Evolutionary conservation across 1,140 invertebrate genomes (phyloP), one percentile per base, ranked within the genome.

Genomic region (Drosophila ananassae): DNA sequence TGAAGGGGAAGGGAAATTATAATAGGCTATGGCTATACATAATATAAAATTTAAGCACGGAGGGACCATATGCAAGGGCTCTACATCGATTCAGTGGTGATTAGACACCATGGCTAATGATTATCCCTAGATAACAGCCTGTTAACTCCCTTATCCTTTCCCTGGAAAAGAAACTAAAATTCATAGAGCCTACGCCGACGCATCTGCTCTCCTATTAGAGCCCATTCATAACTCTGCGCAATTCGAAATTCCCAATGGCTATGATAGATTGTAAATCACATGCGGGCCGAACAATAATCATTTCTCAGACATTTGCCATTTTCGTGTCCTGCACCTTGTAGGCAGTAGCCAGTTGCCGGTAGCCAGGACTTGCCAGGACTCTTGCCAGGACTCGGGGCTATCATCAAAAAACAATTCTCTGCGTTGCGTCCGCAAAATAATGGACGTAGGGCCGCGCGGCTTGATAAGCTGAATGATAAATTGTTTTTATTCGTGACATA

Each of bases 401-500:
- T 87, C 82, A 87, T 87, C 83, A 87, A 87, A 87, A 87, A 87
- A 87, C 82, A 87, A 87, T 87, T 87, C 82, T 68, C 83, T 73
- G 82, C 83, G 69, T 75, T 73, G 83, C 83, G 83, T 89, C 79
- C 79, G 79, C 83, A 87, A 79, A 89, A 89, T 87, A 87, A 87
- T 87, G 83, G 83, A 87, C 83, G 79, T 77, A 83, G 89, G 83
- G 83, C 83, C 79, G 74, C 79, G 76, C 78, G 58, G 74, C 72
- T 87, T 87, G 84, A 87, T 87, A 89, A 87, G 83, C 83, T 87
- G 79, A 87, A 87, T 87, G 83, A 87, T 89, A 87, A 87, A 87
- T 87, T 87, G 83, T 87, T 87, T 87, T 87, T 77, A 87, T 79
- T 89, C 83, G 83, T 87, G 83, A 87, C 83, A 87, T 87, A 83